phyloP scores from a whole-genome alignment of 2,888 invertebrate genomes.

The Nemoura dubitans region DNA sequence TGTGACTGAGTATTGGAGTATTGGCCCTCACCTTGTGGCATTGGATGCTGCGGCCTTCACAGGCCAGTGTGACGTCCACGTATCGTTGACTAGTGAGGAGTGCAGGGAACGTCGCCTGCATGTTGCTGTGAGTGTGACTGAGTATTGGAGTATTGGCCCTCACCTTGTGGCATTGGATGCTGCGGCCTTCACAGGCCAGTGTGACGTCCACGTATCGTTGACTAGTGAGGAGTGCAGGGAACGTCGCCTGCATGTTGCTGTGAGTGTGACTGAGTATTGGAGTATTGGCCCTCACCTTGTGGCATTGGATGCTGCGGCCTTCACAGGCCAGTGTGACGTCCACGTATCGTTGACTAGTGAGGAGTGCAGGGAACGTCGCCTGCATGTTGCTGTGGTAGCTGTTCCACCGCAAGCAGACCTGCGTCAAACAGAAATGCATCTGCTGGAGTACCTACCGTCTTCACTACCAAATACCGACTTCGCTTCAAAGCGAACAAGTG shows the following conservation, averaged over 20 bases:
- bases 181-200: constrained; percentile 85
- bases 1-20: no score
- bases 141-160: background rate
- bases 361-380: constrained; percentile 77
- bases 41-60: constrained; percentile 84
- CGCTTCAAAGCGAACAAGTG: no score
- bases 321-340: constrained; percentile 91
- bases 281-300: constrained; percentile 74
- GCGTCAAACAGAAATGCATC: constrained; percentile 35
- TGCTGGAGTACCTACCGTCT: no score
- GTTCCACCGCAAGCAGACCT: constrained; percentile 78
- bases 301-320: constrained; percentile 84
- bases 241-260: constrained; percentile 73
- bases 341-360: constrained; percentile 83
- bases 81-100: constrained; percentile 81
- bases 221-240: constrained; percentile 77
- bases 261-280: no score
- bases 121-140: constrained; percentile 51
- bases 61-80: constrained; percentile 88
- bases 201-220: constrained; percentile 91
- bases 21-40: constrained; percentile 82
- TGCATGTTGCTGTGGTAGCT: constrained; percentile 83
- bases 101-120: constrained; percentile 80
- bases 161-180: constrained; percentile 84
- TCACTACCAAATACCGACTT: no score